Conservation (phyloP, 2,888 invertebrate genomes). For the Blera fallax region DNA sequence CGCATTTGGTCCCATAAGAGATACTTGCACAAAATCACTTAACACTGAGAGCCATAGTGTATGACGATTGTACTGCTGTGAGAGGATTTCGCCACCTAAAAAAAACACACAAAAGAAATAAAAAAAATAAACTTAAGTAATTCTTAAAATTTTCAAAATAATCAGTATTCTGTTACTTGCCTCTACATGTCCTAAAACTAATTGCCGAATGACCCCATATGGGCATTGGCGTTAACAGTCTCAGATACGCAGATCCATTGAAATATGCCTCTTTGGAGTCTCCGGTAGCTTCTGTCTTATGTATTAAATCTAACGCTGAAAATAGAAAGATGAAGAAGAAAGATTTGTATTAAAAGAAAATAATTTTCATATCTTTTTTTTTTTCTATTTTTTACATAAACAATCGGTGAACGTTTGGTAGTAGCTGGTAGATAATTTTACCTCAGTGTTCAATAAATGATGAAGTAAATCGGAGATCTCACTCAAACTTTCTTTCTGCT, state of each 20-base stretch:
- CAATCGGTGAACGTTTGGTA: background rate
- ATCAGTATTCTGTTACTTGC: conserved; percentile 80
- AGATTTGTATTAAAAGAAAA: background rate
- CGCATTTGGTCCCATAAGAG: conserved; percentile 84
- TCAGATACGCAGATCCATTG: conserved; percentile 90
- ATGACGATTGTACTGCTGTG: conserved; percentile 86
- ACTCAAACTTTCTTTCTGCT: conserved; percentile 52
- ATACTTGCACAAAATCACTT: conserved; percentile 84
- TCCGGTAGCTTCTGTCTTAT: conserved; percentile 76
- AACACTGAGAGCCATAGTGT: conserved; percentile 85
- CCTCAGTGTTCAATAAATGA: conserved; percentile 11
- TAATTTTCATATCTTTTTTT: background rate
- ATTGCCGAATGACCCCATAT: conserved; percentile 91
- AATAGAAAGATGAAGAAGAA: conserved; percentile 38
- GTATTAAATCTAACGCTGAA: conserved; percentile 71
- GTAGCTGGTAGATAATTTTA: background rate
- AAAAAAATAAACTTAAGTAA: background rate
- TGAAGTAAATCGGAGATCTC: conserved; percentile 21
- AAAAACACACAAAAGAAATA: background rate
- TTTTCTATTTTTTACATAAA: background rate
- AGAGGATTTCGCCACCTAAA: conserved; percentile 87
- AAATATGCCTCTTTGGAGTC: conserved; percentile 89
- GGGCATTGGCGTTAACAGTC: conserved; percentile 88
- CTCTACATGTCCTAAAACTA: conserved; percentile 91
- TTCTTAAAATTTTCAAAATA: background rate